These are phyloP conservation scores for Heteropelma amictum DNA, from an alignment of 2,888 invertebrate species.

Conservation along the genomic window DNA sequence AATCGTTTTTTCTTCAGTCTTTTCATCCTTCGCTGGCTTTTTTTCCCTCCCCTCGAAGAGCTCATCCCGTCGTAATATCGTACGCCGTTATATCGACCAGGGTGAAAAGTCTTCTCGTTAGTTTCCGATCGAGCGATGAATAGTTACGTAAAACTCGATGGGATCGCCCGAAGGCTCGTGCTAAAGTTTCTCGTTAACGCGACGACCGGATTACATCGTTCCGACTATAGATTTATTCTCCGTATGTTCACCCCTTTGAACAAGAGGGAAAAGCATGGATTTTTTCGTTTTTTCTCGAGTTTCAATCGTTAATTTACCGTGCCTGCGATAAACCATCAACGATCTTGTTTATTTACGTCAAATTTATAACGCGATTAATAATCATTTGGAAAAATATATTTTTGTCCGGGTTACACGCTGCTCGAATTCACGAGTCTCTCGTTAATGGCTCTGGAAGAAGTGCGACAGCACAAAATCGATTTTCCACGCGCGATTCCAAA, in stretches of 20 bases:
- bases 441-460: no score
- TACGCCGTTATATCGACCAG: slow-evolving; percentile 19
- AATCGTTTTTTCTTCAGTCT: background rate
- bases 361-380: no score
- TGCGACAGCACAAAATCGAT: no score
- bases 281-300: no score
- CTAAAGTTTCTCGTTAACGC: slow-evolving; percentile 8
- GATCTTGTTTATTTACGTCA: no score
- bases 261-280: no score
- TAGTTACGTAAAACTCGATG: slow-evolving; percentile 12
- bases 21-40: background rate
- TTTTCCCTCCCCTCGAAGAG: background rate
- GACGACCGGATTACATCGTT: slow-evolving; percentile 4
- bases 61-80: background rate
- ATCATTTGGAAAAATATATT: no score
- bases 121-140: background rate
- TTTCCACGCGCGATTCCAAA: no score
- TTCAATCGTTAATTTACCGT: no score
- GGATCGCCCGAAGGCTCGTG: background rate
- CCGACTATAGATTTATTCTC: slow-evolving; percentile 4
- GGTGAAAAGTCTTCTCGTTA: slow-evolving; percentile 38
- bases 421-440: no score
- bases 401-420: no score
- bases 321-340: no score
- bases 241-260: background rate